Percentiles rank a stretch among this genome's conserved stretches.
These are phyloP conservation scores for Eristalis tenax DNA, from an alignment of 2,888 invertebrate species.

Conservation along the genomic window DNA sequence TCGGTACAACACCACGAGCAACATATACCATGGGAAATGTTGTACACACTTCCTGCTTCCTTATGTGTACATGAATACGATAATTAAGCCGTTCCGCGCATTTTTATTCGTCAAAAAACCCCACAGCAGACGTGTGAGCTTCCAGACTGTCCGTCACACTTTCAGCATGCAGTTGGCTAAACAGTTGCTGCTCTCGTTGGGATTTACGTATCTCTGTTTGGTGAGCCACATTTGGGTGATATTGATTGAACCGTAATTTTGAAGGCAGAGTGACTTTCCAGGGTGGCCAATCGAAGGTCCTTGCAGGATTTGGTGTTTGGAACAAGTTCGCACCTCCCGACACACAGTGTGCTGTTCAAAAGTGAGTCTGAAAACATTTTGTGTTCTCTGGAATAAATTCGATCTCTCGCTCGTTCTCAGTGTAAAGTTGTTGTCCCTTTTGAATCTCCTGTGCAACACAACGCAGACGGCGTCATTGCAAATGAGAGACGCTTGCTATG, in stretches of 20 bases:
- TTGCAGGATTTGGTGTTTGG: conserved; percentile 47
- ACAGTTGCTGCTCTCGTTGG: conserved; percentile 15
- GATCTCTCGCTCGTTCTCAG: not conserved
- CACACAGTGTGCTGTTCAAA: conserved; percentile 41
- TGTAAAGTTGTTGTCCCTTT: conserved; percentile 81
- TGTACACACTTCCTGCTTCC: too few species aligned
- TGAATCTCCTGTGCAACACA: conserved; percentile 85
- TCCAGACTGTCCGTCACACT: not conserved
- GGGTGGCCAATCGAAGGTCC: conserved; percentile 29
- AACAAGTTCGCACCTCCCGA: conserved; percentile 29
- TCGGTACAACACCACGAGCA: too few species aligned
- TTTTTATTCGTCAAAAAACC: conserved; percentile 2
- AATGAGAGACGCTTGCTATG: conserved; percentile 84
- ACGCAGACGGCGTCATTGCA: conserved; percentile 84
- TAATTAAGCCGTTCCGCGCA: conserved; percentile 14
- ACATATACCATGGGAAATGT: too few species aligned
- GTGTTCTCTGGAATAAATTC: not conserved
- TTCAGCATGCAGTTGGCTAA: conserved; percentile 43
- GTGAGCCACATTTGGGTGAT: conserved; percentile 4
- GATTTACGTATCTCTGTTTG: conserved; percentile 14
- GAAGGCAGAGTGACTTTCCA: not conserved
- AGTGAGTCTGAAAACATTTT: conserved; percentile 6
- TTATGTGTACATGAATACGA: too few species aligned
- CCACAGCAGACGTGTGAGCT: too few species aligned
- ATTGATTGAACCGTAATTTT: not conserved